phyloP scores from a whole-genome alignment of 2,113 vertebrate species.

The Corythornis madagascariensis region DNA sequence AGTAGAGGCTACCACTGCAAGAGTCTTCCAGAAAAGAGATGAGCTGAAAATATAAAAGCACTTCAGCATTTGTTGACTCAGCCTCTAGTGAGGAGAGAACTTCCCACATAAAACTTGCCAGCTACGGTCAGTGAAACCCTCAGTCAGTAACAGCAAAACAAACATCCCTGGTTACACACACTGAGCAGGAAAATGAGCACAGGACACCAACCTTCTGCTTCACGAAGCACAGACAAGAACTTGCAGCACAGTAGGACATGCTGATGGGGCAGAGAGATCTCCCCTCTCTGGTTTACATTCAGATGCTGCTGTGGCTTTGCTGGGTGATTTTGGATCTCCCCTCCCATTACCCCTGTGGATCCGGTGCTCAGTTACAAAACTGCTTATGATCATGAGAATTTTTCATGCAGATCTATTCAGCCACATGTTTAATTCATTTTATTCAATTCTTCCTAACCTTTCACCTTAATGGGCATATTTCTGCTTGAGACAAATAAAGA shows the following conservation, averaged over 20 bases:
- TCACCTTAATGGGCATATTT: not conserved
- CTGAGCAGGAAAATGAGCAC: not conserved
- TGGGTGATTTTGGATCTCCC: accelerated
- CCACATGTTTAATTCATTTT: not conserved
- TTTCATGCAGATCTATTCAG: not conserved
- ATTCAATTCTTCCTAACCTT: not conserved
- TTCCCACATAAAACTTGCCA: not conserved
- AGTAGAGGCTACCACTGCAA: conserved; percentile 1
- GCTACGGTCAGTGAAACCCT: not conserved
- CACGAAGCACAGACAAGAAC: not conserved
- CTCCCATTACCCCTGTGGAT: not conserved
- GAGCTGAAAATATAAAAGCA: not conserved
- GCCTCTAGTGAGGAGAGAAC: not conserved
- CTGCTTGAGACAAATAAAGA: not conserved
- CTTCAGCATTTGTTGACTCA: not conserved
- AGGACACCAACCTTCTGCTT: conserved; percentile 34
- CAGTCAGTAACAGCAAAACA: not conserved
- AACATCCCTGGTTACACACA: not conserved
- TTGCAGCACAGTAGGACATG: not conserved
- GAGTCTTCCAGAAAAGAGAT: conserved; percentile 10
- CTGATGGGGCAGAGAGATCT: not conserved
- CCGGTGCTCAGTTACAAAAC: not conserved
- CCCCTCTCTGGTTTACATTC: not conserved
- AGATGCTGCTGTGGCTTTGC: not conserved
- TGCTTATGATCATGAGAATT: not conserved